phyloP scores from a whole-genome alignment of 2,797 vertebrate species.

The Heterohyrax brucei region DNA sequence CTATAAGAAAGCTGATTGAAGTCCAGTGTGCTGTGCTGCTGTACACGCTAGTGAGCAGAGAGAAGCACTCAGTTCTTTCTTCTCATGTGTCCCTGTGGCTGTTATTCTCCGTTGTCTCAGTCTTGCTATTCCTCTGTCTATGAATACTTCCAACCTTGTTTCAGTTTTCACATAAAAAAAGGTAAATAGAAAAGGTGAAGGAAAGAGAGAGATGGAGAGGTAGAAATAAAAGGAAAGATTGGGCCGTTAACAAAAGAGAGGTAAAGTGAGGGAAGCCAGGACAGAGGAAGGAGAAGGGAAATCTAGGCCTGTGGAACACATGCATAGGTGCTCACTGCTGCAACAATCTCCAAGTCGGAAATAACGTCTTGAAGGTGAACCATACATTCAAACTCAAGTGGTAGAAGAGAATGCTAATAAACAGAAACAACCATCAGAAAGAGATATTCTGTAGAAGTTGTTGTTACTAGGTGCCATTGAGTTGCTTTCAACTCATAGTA shows the following conservation, averaged over 20 bases:
- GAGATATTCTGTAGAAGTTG: background rate
- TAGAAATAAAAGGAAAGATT: background rate
- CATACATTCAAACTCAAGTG: background rate
- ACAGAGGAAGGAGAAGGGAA: background rate
- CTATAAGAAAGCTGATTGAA: background rate
- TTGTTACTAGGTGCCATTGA: too few species aligned
- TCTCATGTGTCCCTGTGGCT: background rate
- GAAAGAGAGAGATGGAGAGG: background rate
- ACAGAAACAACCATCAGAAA: background rate
- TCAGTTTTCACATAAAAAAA: slow-evolving; percentile 1
- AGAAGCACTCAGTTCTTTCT: background rate
- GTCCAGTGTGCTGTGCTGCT: background rate
- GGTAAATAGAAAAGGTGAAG: background rate
- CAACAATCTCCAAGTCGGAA: background rate
- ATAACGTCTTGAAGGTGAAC: background rate
- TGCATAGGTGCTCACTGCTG: background rate
- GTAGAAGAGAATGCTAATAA: background rate
- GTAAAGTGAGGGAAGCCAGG: background rate
- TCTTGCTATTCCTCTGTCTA: background rate
- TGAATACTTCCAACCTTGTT: background rate
- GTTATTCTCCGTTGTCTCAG: background rate
- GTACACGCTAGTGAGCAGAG: background rate
- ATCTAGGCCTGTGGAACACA: background rate
- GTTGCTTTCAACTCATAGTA: background rate
- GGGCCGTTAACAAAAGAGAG: background rate